Conservation (phyloP, 2,888 invertebrate genomes). For the Athalia rosae region DNA sequence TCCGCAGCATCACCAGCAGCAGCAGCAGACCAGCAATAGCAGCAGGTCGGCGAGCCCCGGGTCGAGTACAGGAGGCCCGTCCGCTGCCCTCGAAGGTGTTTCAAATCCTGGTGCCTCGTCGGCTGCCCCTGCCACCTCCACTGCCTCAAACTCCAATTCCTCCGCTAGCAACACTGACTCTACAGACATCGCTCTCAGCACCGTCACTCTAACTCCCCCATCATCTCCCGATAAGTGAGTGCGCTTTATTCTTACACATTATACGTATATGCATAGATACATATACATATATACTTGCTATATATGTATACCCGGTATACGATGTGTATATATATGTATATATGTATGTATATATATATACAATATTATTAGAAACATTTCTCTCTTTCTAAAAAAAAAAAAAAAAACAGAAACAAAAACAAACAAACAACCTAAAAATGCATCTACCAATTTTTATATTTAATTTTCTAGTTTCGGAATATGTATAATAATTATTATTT, state of each 20-base stretch:
- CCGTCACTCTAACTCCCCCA: conserved; percentile 77
- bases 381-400: too few species aligned
- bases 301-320: conserved; percentile 25
- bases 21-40: conserved; percentile 59
- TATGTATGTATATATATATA: not conserved
- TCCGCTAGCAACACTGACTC: conserved; percentile 64
- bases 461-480: too few species aligned
- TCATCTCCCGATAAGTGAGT: conserved; percentile 80
- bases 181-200: conserved; percentile 70
- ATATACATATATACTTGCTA: conserved; percentile 31
- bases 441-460: too few species aligned
- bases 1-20: conserved; percentile 57
- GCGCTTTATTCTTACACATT: conserved; percentile 59
- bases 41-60: conserved; percentile 70
- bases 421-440: too few species aligned
- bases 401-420: too few species aligned
- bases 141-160: conserved; percentile 58
- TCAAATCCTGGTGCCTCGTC: conserved; percentile 48
- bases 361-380: too few species aligned
- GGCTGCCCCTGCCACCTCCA: conserved; percentile 53
- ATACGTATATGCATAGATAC: conserved; percentile 14
- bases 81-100: conserved; percentile 47
- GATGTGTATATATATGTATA: conserved; percentile 21
- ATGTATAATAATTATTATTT: too few species aligned
- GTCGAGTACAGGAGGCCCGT: conserved; percentile 50